Conservation (phyloP, 2,113 vertebrate species). For the Rutilus rutilus region DNA sequence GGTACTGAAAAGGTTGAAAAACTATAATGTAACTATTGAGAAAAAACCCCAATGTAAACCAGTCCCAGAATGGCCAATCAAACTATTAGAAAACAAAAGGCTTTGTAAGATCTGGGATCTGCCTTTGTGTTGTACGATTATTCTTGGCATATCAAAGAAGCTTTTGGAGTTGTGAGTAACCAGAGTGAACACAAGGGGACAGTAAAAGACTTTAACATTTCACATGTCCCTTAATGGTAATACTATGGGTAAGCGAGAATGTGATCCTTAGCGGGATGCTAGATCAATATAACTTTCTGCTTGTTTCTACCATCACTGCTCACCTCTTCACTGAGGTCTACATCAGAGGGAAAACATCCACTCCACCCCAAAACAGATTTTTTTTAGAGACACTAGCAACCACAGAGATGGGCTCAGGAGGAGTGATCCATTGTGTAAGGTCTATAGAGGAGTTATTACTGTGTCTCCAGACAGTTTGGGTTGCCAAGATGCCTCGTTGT, state of each 20-base stretch:
- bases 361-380: neutral
- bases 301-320: neutral
- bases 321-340: slow-evolving; percentile 24
- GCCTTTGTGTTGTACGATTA: neutral
- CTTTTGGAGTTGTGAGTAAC: slow-evolving; percentile 32
- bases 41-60: neutral
- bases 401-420: slow-evolving; percentile 41
- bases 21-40: neutral
- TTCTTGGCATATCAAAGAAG: neutral
- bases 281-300: neutral
- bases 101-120: slow-evolving; percentile 1
- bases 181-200: slow-evolving; percentile 53
- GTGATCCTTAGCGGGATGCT: neutral
- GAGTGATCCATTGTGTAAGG: slow-evolving; percentile 45
- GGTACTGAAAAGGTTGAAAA: neutral
- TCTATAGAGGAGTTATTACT: slow-evolving; percentile 45
- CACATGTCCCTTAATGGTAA: neutral
- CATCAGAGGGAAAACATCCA: slow-evolving; percentile 16
- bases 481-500: slow-evolving; percentile 49
- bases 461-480: slow-evolving; percentile 44
- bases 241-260: neutral
- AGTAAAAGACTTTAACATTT: slow-evolving; percentile 45
- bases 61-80: neutral
- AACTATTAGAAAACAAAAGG: slow-evolving; percentile 14
- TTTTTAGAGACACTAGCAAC: slow-evolving; percentile 20